phyloP scores from a whole-genome alignment of 2,888 invertebrate species.

The Diarsia rubi region DNA sequence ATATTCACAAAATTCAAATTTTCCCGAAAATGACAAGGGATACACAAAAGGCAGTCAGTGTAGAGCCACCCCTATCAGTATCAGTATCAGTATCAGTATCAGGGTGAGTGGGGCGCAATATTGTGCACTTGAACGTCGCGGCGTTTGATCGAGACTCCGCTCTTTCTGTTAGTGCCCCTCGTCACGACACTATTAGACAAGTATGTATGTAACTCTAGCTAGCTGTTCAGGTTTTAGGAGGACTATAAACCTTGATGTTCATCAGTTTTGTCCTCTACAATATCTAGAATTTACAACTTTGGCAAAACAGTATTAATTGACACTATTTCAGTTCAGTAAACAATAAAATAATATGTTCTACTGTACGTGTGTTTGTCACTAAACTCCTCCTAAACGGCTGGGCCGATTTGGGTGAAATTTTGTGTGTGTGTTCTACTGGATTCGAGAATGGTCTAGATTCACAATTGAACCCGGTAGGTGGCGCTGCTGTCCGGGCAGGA shows the following conservation, averaged over 20 bases:
- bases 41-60: neutral
- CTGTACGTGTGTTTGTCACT: no score
- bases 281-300: neutral
- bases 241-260: neutral
- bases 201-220: neutral
- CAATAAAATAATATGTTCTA: no score
- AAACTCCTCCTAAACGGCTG: no score
- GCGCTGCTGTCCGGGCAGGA: no score
- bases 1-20: neutral
- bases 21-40: neutral
- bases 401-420: no score
- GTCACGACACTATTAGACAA: neutral
- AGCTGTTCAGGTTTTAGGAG: neutral
- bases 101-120: neutral
- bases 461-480: no score
- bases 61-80: neutral
- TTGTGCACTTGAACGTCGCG: constrained; percentile 10
- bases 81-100: neutral
- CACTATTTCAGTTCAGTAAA: no score
- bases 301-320: no score
- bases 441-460: no score
- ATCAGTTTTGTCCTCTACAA: no score
- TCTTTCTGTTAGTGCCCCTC: constrained; percentile 14
- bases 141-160: constrained; percentile 13
- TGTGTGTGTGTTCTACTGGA: no score